Conservation (phyloP, 2,797 vertebrate species). For the Enteromius fasciolatus region DNA sequence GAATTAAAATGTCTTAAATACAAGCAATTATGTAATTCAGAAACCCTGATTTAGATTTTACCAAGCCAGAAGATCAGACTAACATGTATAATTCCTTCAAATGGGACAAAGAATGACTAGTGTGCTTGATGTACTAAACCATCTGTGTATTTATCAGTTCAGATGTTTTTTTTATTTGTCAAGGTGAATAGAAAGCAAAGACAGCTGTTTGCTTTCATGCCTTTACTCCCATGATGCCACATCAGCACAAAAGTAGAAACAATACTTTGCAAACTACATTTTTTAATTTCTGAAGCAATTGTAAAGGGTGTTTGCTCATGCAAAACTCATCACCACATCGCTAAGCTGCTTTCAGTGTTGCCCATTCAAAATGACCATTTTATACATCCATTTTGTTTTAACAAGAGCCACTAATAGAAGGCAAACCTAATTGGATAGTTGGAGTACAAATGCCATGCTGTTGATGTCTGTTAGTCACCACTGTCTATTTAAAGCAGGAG, state of each 20-base stretch:
- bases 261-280: slow-evolving; percentile 38
- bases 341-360: background rate
- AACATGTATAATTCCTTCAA: slow-evolving; percentile 47
- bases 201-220: slow-evolving; percentile 72
- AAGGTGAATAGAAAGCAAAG: slow-evolving; percentile 52
- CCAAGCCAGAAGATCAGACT: slow-evolving; percentile 53
- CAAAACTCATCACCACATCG: background rate
- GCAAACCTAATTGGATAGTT: background rate
- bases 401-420: background rate
- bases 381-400: background rate
- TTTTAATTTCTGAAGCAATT: slow-evolving; percentile 37
- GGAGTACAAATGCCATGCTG: background rate
- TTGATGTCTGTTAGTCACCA: background rate
- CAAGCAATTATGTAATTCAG: slow-evolving; percentile 9
- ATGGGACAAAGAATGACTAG: slow-evolving; percentile 31
- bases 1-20: slow-evolving; percentile 9
- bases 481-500: background rate
- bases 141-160: slow-evolving; percentile 55
- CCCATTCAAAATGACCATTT: background rate
- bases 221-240: slow-evolving; percentile 62
- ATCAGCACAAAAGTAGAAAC: slow-evolving; percentile 45
- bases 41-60: slow-evolving; percentile 55
- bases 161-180: slow-evolving; percentile 58
- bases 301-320: background rate
- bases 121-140: slow-evolving; percentile 54